Evolutionary conservation across 2,888 invertebrate genomes (phyloP), one percentile per base, ranked within the genome.

Genomic region (Oscheius sp.): DNA sequence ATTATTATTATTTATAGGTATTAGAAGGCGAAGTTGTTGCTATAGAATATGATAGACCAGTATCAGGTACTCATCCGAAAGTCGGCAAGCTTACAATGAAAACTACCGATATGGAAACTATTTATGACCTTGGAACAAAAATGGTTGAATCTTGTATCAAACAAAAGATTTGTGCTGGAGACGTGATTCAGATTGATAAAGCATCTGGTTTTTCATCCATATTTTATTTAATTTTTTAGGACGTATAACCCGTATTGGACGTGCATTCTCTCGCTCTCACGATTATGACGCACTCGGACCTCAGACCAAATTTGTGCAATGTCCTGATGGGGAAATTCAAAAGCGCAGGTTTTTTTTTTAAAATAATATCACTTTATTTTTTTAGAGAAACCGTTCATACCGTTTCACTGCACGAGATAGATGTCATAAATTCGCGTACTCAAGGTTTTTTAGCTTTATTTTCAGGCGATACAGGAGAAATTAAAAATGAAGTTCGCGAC

Each of bases 51-150:
- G 98, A 98, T 86, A 89, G 95, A 22, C 95, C 95, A 0, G 95
- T 94, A 0, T 92, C 94, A 0, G 95, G 94, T 24, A 91, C 92
- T 9, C 83, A 84, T 5, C 80, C 81, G 14, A 82, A 83, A 64
- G 71, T 84, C 14, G 86, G 86, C 67, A 94, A 97, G 82, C 89
- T 98, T 36, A 97, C 96, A 0, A 89, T 99, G 50, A 98, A 98
- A 89, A 98, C 98, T 0, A 97, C 96, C 0, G 98, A 98, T 87
- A 99, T 99, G 98, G 98, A 98, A 88, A 97, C 98, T 0, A 92
- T 96, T 74, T 99, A 98, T 86, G 98, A 99, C 87, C 90, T 99
- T 86, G 98, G 98, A 1, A 96, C 67, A 26, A 85, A 84, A 68
- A 81, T 85, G 79, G 76, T 82, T 12, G 85, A 85, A 22, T 72